Conservation (phyloP, 2,888 invertebrate genomes). For the Clostera curtula region DNA sequence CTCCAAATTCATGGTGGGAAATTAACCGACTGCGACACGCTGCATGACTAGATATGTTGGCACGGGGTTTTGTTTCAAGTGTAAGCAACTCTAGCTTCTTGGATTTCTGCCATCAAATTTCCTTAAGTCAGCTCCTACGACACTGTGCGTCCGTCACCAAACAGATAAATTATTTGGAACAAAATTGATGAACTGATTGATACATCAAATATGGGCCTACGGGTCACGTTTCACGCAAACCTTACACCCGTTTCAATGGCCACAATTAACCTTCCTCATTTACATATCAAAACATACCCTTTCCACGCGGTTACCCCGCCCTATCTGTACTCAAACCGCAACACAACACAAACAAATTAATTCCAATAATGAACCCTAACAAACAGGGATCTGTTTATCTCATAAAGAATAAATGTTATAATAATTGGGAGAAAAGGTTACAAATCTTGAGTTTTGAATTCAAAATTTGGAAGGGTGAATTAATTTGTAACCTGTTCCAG, state of each 20-base stretch:
- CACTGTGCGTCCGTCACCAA: not conserved
- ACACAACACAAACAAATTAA: conserved; percentile 74
- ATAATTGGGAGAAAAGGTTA: conserved; percentile 68
- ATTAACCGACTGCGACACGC: too few species aligned
- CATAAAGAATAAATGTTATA: conserved; percentile 71
- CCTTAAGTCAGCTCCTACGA: not conserved
- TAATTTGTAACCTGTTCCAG: conserved; percentile 48
- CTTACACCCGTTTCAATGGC: conserved; percentile 41
- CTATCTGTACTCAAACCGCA: conserved; percentile 43
- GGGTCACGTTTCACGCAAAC: conserved; percentile 7
- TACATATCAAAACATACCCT: conserved; percentile 69
- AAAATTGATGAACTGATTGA: not conserved
- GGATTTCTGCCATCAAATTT: not conserved
- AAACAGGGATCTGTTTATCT: conserved; percentile 71
- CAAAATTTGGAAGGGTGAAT: conserved; percentile 63
- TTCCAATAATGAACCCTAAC: conserved; percentile 72
- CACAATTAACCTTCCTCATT: conserved; percentile 66
- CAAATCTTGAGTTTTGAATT: conserved; percentile 63
- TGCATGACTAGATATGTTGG: too few species aligned
- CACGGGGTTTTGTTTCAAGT: too few species aligned
- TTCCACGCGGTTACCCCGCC: conserved; percentile 49
- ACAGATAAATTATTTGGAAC: not conserved
- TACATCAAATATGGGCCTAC: not conserved
- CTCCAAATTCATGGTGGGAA: too few species aligned
- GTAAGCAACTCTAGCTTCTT: too few species aligned